Conservation (phyloP, 37 sponge, comb jelly and placozoan genomes). For the Theonella swinhoei region DNA sequence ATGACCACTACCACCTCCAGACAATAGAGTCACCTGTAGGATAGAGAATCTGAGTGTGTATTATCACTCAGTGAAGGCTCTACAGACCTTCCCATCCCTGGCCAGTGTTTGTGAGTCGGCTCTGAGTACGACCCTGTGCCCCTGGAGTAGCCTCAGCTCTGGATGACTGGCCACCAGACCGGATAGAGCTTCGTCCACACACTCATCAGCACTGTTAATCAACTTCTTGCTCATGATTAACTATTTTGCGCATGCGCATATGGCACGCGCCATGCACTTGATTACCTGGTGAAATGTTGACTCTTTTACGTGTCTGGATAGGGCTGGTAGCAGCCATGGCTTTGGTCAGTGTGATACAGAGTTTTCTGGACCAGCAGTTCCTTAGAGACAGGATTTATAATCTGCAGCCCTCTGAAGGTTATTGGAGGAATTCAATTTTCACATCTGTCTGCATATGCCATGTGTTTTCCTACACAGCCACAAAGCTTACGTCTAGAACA, state of each 20-base stretch:
- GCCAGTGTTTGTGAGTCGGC: conserved; percentile 50
- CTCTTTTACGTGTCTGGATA: conserved; percentile 46
- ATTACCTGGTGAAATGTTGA: not conserved
- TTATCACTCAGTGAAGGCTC: not conserved
- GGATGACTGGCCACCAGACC: conserved; percentile 80
- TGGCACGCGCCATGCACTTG: not conserved
- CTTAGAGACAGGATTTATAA: conserved; percentile 18
- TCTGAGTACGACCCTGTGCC: conserved; percentile 82
- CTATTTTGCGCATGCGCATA: not conserved
- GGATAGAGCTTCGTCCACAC: conserved; percentile 83
- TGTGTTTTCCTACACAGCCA: conserved; percentile 22
- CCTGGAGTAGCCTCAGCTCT: conserved; percentile 63
- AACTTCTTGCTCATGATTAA: conserved; percentile 80
- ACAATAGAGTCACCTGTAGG: conserved; percentile 81
- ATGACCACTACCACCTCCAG: conserved; percentile 98
- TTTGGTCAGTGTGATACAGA: conserved; percentile 23
- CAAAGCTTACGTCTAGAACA: conserved; percentile 40
- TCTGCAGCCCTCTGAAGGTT: conserved; percentile 45
- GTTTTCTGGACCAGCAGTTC: conserved; percentile 15
- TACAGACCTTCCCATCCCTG: conserved; percentile 46
- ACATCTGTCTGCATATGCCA: not conserved
- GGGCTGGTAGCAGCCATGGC: conserved; percentile 54
- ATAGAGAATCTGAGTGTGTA: not conserved
- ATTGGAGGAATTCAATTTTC: not conserved
- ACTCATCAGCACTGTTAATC: conserved; percentile 59